These are phyloP conservation scores for Aphidius gifuensis DNA, from an alignment of 1,140 invertebrate genomes.

Conservation along the genomic window DNA sequence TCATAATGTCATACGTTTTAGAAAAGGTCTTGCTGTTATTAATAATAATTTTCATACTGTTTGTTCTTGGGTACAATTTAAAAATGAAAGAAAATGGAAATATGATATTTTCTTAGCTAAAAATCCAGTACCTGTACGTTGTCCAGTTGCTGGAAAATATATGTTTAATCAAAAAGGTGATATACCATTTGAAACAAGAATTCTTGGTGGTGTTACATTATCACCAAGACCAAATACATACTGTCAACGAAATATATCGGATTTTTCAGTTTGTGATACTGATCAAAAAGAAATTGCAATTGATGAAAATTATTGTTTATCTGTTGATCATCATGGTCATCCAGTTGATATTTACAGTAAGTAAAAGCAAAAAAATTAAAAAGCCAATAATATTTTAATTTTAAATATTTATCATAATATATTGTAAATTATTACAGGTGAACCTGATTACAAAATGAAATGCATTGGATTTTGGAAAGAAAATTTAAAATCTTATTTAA, in stretches of 20 bases:
- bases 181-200: conserved; percentile 85
- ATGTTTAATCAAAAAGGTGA: conserved; percentile 88
- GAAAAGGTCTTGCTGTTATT: conserved; percentile 86
- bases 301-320: conserved; percentile 92
- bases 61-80: conserved; percentile 91
- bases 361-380: conserved; percentile 23
- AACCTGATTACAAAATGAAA: conserved; percentile 94
- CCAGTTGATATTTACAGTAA: conserved; percentile 91
- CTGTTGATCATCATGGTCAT: conserved; percentile 90
- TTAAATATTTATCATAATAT: background rate
- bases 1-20: conserved; percentile 92
- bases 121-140: conserved; percentile 88
- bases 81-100: conserved; percentile 79
- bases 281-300: conserved; percentile 91
- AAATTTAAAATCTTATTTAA: conserved; percentile 94
- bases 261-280: conserved; percentile 89
- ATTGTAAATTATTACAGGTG: conserved; percentile 57
- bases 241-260: conserved; percentile 91
- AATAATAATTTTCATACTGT: conserved; percentile 87
- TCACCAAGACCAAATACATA: conserved; percentile 89
- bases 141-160: conserved; percentile 94
- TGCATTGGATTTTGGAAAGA: conserved; percentile 98
- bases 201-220: conserved; percentile 89
- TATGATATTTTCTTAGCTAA: conserved; percentile 85
- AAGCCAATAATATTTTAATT: background rate